Percentiles rank a stretch among this genome's conserved stretches.
Conservation (phyloP, 2,888 invertebrate species). For the Julus scandinavius region DNA sequence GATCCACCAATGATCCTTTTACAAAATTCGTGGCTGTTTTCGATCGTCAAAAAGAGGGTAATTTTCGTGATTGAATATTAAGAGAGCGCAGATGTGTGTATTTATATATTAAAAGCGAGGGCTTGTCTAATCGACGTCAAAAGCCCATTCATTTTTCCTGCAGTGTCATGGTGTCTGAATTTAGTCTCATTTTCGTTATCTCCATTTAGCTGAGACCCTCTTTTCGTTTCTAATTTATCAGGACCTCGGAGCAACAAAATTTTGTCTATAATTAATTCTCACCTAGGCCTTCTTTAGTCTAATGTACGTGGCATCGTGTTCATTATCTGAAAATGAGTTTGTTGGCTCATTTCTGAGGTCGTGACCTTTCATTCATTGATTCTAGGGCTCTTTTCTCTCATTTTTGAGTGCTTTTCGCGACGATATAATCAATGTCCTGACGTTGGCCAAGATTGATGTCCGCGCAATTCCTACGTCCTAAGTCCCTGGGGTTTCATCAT, state of each 20-base stretch:
- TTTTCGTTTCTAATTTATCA: neutral
- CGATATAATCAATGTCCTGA: neutral
- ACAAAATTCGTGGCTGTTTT: too few relatives aligned
- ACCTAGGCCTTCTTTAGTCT: neutral
- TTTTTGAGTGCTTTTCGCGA: neutral
- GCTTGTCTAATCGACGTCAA: too few relatives aligned
- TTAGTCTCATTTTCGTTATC: neutral
- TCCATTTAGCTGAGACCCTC: neutral
- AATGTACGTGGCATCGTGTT: neutral
- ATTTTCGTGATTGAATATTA: too few relatives aligned
- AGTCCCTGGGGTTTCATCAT: neutral
- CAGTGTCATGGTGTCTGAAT: neutral
- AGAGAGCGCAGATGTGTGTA: too few relatives aligned
- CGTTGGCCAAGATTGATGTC: neutral
- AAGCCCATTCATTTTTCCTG: too few relatives aligned
- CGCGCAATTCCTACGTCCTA: neutral
- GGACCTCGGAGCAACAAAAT: neutral
- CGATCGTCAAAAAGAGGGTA: too few relatives aligned
- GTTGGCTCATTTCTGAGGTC: neutral
- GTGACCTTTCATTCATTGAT: neutral
- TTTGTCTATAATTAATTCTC: neutral
- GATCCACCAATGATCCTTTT: too few relatives aligned
- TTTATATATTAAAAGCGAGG: too few relatives aligned
- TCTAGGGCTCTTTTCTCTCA: neutral
- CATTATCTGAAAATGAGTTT: constrained; percentile 9